Base-by-base conservation (phyloP, 2,113 vertebrate species). In the Ptychochromis oligacanthus region DNA sequence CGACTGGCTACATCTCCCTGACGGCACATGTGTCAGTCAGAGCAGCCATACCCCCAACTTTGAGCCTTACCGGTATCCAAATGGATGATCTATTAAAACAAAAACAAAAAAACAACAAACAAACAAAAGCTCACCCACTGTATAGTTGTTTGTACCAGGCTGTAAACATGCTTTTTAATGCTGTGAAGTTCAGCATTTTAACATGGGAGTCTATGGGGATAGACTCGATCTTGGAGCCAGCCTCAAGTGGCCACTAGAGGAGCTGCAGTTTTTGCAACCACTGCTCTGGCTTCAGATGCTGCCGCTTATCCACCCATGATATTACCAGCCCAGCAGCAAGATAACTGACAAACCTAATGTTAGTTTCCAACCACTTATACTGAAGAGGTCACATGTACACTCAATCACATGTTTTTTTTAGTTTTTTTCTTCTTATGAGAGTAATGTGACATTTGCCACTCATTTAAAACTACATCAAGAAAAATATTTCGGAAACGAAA, bases 311-410 rank as follows among this genome's bases (percentile, higher is more conserved):
- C 9, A 28, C n/a, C 15, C 36, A 24, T 3, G n/a, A 43, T 65
- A 0, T 43, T 13, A 43, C 4, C 36, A 36, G 4, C 36, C 36
- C 8, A 36, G 15, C 1, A 24, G 22, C 11, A 26, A 5, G 43
- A 20, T 67, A 46, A 46, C 17, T 46, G 22, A 17, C 7, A 46
- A 43, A 46, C 43, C 22, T 0, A 40, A 15, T 64, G 20, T 65
- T 65, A 0, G 0, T 26, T 43, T 46, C 15, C 1, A 3, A 36
- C 36, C 36, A 36, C 2, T 36, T 36, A 36, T 36, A 31, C 28
- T 31, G 2, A 31, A 31, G 28, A 31, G 28, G 36, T 36, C 6
- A 36, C 36, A 36, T 36, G 36, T 6, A 36, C 36, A 36, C 4
- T 2, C 8, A 36, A 0, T 24, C 4, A 65, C 40, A 38, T 65